phyloP scores from a whole-genome alignment of 2,113 vertebrate species.

The Thoracochromis brauschi region DNA sequence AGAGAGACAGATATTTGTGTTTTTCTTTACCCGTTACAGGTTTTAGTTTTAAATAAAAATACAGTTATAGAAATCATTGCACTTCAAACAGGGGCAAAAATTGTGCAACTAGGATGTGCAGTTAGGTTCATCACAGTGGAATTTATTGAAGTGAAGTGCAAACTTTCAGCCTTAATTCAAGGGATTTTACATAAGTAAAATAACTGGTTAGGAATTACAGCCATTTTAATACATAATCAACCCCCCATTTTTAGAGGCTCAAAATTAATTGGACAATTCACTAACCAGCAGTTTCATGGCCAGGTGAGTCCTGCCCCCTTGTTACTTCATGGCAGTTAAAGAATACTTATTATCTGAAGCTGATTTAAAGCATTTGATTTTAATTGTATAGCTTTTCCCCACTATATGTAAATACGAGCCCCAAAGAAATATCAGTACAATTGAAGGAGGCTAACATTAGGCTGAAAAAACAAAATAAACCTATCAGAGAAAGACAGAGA shows the following conservation, averaged over 20 bases:
- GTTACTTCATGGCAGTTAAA: neutral
- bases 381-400: neutral
- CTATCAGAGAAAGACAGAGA: neutral
- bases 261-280: neutral
- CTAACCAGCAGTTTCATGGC: neutral
- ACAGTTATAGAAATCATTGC: neutral
- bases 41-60: neutral
- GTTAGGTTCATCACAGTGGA: neutral
- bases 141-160: neutral
- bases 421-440: neutral
- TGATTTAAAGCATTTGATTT: neutral
- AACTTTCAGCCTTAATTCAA: neutral
- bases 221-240: neutral
- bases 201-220: neutral
- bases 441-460: neutral
- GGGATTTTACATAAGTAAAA: neutral
- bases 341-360: neutral
- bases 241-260: neutral
- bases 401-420: neutral
- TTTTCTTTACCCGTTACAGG: neutral
- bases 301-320: neutral
- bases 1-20: neutral
- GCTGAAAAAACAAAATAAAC: neutral
- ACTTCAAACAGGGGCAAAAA: neutral
- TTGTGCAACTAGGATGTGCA: neutral